Evolutionary conservation across 2,113 vertebrate species (phyloP), one percentile per base, ranked within the genome.

Genomic region (Eptatretus burgeri): DNA sequence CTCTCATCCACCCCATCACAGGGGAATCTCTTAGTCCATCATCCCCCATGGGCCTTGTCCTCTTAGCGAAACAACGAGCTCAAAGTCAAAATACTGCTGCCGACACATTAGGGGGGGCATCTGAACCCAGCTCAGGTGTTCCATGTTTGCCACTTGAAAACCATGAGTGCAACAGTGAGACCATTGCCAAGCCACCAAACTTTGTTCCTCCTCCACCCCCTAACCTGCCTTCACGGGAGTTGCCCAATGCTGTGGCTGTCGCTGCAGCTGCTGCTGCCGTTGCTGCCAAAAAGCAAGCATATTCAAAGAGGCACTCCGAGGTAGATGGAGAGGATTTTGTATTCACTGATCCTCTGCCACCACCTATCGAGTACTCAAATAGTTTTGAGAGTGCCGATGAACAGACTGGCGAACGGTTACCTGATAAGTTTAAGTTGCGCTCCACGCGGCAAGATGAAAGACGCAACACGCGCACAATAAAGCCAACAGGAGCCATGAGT

Each of bases 371-470:
- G 72, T 98, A 95, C 5, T 88, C 88, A 51, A 98, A 98, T 71
- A 98, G 89, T 70, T 84, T 98, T 62, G 91, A 98, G 72, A 85
- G 89, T 64, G 80, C 89, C 0, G 91, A 94, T 0, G 85, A 95
- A 64, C 82, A 82, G 7, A 72, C 75, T 0, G 75, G 69, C n/a
- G 68, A 77, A 0, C 67, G 71, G 11, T 70, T 75, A 0, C 75
- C 79, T 10, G 77, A 81, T 52, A 67, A 75, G 1, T 83, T 87
- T 68, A 73, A 80, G 74, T 68, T 78, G 49, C 79, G 78, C 41
- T 84, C 79, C 65, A 60, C 56, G 10, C n/a, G 19, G 19, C 56
- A n/a, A n/a, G 19, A 60, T 20, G 56, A 60, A 20, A n/a, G 11
- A 17, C 81, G 83, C 18, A 78, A 76, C 52, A 81, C 74, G 0